Evolutionary conservation across 2,113 vertebrate genomes (phyloP).

Genomic region (Oncorhynchus tshawytscha): DNA sequence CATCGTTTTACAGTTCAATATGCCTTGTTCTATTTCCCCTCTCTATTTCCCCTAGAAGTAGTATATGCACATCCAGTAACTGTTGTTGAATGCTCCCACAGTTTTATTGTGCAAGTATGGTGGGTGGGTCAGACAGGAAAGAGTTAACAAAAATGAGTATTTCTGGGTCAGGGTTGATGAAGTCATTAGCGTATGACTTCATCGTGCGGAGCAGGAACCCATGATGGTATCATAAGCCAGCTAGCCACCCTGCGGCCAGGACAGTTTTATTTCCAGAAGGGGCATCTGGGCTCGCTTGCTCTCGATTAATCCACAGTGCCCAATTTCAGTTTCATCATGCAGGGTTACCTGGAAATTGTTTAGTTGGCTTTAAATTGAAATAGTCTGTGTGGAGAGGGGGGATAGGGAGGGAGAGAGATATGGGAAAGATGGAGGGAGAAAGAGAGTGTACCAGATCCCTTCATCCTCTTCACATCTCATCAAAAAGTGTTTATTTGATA

Average conservation of each 20-base stretch:
- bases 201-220: conserved; percentile 13
- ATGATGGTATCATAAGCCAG: conserved; percentile 26
- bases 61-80: too few species aligned
- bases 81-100: too few species aligned
- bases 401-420: too few species aligned
- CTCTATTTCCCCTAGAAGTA: neutral
- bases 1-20: neutral
- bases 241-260: neutral
- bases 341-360: conserved; percentile 63
- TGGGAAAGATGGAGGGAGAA: too few species aligned
- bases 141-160: conserved; percentile 4
- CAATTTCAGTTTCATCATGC: conserved; percentile 50
- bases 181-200: conserved; percentile 56
- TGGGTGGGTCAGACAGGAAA: conserved; percentile 35
- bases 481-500: conserved; percentile 61
- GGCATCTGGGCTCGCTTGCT: conserved; percentile 19
- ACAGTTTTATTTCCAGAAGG: conserved; percentile 52
- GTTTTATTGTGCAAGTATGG: neutral
- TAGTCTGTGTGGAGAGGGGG: conserved; percentile 7
- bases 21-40: too few species aligned
- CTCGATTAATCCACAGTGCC: conserved; percentile 52
- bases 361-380: conserved; percentile 59
- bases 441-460: conserved; percentile 18
- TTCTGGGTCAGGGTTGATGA: conserved; percentile 41
- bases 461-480: conserved; percentile 45